phyloP scores from a whole-genome alignment of 2,888 invertebrate species.

The Phaonia tiefii region DNA sequence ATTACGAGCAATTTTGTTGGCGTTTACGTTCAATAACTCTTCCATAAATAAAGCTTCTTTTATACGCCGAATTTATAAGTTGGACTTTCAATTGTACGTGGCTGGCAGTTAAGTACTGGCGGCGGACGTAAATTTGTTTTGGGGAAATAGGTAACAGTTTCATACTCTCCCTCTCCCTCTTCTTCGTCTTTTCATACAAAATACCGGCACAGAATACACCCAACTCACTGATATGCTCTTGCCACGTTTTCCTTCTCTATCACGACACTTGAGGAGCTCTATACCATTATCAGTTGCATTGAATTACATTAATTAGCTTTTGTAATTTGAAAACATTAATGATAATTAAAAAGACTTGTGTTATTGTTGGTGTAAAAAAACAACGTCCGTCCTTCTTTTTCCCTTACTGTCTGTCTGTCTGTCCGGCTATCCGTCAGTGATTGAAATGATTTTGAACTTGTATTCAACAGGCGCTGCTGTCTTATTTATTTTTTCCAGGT shows the following conservation, averaged over 20 bases:
- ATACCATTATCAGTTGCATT: constrained; percentile 60
- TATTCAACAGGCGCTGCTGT: constrained; percentile 1
- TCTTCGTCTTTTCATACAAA: neutral
- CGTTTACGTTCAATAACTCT: constrained; percentile 2
- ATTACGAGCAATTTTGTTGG: neutral
- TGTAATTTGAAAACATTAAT: constrained; percentile 38
- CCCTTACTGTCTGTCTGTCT: neutral
- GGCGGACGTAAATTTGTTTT: no score
- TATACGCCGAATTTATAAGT: no score
- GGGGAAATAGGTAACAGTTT: no score
- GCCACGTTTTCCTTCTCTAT: no score
- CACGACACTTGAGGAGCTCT: no score
- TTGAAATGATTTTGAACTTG: constrained; percentile 50
- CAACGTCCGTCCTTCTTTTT: no score
- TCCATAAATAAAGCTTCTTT: neutral
- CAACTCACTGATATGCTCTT: constrained; percentile 2
- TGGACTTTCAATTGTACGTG: no score
- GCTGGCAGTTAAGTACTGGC: no score
- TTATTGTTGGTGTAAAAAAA: neutral
- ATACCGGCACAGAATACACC: neutral
- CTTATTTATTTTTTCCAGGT: constrained; percentile 45
- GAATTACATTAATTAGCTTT: constrained; percentile 58
- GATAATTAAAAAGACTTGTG: constrained; percentile 14
- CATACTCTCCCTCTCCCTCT: neutral
- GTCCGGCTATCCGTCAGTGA: neutral